Base-by-base conservation (phyloP, 2,113 vertebrate genomes). In the Capreolus pygargus region DNA sequence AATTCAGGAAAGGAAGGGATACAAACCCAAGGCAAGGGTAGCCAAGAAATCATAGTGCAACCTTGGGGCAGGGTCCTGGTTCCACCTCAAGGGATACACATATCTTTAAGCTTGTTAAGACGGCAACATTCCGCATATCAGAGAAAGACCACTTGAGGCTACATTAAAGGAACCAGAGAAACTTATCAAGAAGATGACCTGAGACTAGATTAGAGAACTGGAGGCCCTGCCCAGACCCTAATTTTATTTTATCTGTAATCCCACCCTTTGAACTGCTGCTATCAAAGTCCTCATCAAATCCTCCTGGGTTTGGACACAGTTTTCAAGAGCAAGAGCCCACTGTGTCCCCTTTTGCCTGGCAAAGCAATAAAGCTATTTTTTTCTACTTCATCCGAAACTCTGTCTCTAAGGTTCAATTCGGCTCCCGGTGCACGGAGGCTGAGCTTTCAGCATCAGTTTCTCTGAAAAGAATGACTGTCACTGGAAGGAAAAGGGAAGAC, bases 401-500 rank as follows among this genome's bases (percentile, higher is more conserved):
- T 52, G 45, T 50, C 28, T 50, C 16, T 11, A 8, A 52, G 16
- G 21, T 52, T 81, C 45, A 50, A 30, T 52, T 81, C 0, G 17
- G 78, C 78, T 12, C 47, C 16, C 5, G 16, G 45, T 33, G 9
- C 45, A 81, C 16, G 50, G 45, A 81, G 28, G 78, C 78, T 50
- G 16, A 50, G 28, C 28, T 50, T 52, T 74, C 23, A 43, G 70
- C 23, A 14, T 97, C 79, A 50, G 36, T 60, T 7, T 93, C 81
- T 94, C 96, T 93, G 30, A 67, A 97, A 84, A 57, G 1, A 97
- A 96, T 57, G 76, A 90, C 97, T 98, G 96, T 97, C 97, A 97
- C 92, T 96, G 89, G 97, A 98, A 98, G 98, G 98, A 97, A 98
- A 92, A 97, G 92, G 97, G 93, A 98, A 97, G 97, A 97, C 47